Conservation (phyloP, 2,888 invertebrate species). For the Apeira syringaria region DNA sequence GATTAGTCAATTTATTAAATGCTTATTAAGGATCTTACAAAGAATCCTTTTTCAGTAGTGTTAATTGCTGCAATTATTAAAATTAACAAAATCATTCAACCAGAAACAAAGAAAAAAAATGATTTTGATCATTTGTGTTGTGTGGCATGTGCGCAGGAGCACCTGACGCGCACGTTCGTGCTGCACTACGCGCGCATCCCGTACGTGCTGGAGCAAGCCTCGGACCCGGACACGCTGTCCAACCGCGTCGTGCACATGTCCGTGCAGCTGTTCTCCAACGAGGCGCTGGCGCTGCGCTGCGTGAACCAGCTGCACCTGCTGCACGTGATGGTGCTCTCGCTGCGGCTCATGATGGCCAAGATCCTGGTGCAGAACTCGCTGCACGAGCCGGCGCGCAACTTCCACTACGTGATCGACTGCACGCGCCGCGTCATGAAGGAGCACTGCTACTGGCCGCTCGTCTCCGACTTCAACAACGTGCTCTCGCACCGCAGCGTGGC, state of each 20-base stretch:
- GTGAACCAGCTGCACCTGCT: constrained; percentile 94
- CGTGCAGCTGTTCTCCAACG: constrained; percentile 97
- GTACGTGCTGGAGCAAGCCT: constrained; percentile 92
- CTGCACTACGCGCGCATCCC: constrained; percentile 98
- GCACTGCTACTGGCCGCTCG: constrained; percentile 99
- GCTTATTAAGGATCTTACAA: too few relatives aligned
- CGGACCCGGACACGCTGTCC: constrained; percentile 95
- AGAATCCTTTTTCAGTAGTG: too few relatives aligned
- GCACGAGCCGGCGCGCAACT: constrained; percentile 91
- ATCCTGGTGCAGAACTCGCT: constrained; percentile 94
- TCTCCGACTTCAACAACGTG: constrained; percentile 98
- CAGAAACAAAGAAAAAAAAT: too few relatives aligned
- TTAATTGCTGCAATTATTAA: too few relatives aligned
- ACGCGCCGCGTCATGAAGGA: constrained; percentile 96
- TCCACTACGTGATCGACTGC: constrained; percentile 96
- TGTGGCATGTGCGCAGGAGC: constrained; percentile 83
- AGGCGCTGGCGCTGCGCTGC: constrained; percentile 95
- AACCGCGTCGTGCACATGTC: constrained; percentile 99
- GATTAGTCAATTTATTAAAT: too few relatives aligned
- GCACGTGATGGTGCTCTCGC: constrained; percentile 96
- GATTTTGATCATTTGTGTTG: too few relatives aligned
- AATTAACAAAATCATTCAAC: too few relatives aligned
- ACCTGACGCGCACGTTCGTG: constrained; percentile 96
- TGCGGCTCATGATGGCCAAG: constrained; percentile 94
- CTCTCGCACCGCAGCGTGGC: constrained; percentile 96